Conservation (phyloP, 2,113 vertebrate species). For the Hypanus sabinus region DNA sequence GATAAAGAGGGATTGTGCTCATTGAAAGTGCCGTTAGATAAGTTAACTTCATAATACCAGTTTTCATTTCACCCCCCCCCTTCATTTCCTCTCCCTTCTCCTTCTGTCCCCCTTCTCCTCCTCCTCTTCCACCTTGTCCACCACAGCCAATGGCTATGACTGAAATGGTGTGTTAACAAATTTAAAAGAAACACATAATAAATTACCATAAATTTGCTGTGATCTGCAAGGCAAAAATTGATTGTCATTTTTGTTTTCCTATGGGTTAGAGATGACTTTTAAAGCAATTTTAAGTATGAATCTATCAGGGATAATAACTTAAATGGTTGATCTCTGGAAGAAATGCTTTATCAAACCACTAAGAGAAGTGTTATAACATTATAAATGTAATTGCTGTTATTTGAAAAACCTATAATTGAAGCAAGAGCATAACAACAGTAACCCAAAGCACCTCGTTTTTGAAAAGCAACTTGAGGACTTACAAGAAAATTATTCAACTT, state of each 20-base stretch:
- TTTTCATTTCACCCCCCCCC: too few species aligned
- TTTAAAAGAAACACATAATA: too few species aligned
- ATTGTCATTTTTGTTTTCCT: background rate
- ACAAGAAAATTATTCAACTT: background rate
- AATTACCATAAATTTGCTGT: too few species aligned
- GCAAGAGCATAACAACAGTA: background rate
- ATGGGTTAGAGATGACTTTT: background rate
- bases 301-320: background rate
- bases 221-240: background rate
- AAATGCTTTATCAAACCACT: background rate
- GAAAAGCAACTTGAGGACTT: background rate
- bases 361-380: background rate
- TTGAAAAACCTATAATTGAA: background rate
- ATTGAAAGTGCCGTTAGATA: too few species aligned
- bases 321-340: too few species aligned
- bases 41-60: too few species aligned
- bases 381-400: background rate
- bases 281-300: background rate
- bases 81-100: too few species aligned
- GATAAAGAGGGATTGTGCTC: too few species aligned
- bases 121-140: too few species aligned
- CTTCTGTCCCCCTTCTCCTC: too few species aligned
- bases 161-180: too few species aligned
- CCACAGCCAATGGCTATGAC: too few species aligned
- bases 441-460: background rate